Conservation (phyloP, 2,888 invertebrate genomes). For the Andrena trimmerana region DNA sequence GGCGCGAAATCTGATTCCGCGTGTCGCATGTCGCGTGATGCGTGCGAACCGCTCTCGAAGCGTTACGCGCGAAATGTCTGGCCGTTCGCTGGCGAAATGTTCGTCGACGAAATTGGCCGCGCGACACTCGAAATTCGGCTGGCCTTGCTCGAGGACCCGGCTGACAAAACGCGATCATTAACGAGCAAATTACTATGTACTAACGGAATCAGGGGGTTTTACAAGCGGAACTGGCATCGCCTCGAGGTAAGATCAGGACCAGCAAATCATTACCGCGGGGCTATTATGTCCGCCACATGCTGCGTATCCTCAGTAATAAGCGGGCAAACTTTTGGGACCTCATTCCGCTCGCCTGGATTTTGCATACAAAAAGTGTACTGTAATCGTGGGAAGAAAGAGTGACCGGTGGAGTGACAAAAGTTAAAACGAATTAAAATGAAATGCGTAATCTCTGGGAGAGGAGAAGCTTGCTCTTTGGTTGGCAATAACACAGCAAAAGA, state of each 20-base stretch:
- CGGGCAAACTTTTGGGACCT: not conserved
- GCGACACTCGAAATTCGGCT: constrained; percentile 27
- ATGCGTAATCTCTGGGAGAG: not conserved
- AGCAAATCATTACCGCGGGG: constrained; percentile 33
- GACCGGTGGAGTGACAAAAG: not conserved
- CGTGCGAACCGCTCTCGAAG: not conserved
- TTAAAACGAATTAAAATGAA: not conserved
- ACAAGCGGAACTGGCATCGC: constrained; percentile 51
- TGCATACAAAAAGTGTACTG: not conserved
- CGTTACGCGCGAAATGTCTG: not conserved
- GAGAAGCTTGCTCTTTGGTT: not conserved
- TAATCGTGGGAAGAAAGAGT: not conserved
- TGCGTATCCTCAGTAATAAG: not conserved
- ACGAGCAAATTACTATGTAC: constrained; percentile 31
- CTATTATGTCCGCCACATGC: not conserved
- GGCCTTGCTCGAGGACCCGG: constrained; percentile 9
- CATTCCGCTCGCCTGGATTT: not conserved
- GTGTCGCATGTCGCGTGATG: constrained; percentile 53
- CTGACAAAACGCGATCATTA: constrained; percentile 35
- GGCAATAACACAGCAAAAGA: not conserved
- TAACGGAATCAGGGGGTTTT: constrained; percentile 37
- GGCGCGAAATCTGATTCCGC: constrained; percentile 69
- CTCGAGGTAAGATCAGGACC: constrained; percentile 46
- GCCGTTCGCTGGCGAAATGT: constrained; percentile 17
- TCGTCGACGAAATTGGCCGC: constrained; percentile 14